Conservation (phyloP, 2,888 invertebrate species). For the Trissolcus brochymenae region DNA sequence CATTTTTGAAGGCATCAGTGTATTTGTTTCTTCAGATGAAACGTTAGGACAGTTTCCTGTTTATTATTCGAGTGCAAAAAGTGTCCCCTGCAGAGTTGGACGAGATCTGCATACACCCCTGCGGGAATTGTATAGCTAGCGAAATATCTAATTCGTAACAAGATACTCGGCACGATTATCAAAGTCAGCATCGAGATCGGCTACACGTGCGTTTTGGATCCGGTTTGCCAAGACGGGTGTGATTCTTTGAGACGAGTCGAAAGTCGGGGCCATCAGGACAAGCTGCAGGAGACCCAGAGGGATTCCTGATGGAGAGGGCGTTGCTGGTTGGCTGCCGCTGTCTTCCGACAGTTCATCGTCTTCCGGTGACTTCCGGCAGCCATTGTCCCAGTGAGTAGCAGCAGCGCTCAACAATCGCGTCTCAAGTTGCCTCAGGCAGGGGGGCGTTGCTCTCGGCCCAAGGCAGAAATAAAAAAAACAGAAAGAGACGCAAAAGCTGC, state of each 20-base stretch:
- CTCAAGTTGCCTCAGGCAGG: conserved; percentile 75
- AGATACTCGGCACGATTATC: conserved; percentile 17
- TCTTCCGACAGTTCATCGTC: conserved; percentile 75
- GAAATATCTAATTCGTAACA: conserved; percentile 20
- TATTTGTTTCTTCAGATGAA: neutral
- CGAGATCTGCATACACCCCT: conserved; percentile 23
- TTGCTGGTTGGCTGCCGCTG: conserved; percentile 60
- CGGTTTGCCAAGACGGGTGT: conserved; percentile 10
- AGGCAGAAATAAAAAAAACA: conserved; percentile 39
- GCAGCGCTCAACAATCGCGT: conserved; percentile 75
- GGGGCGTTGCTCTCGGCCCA: conserved; percentile 65
- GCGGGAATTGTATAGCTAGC: neutral
- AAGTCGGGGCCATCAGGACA: conserved; percentile 62
- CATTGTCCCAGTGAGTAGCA: conserved; percentile 64
- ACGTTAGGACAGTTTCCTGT: conserved; percentile 18
- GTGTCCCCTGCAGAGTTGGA: conserved; percentile 8
- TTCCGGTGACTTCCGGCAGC: conserved; percentile 76
- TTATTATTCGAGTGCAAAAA: conserved; percentile 17
- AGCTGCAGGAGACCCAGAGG: conserved; percentile 65
- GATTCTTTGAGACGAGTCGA: conserved; percentile 37
- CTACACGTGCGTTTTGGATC: conserved; percentile 5
- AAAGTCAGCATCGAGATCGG: conserved; percentile 27
- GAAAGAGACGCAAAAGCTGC: conserved; percentile 14
- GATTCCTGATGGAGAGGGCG: conserved; percentile 60
- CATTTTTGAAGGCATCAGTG: neutral